phyloP scores from a whole-genome alignment of 2,888 invertebrate species.

The Dasypolia templi region DNA sequence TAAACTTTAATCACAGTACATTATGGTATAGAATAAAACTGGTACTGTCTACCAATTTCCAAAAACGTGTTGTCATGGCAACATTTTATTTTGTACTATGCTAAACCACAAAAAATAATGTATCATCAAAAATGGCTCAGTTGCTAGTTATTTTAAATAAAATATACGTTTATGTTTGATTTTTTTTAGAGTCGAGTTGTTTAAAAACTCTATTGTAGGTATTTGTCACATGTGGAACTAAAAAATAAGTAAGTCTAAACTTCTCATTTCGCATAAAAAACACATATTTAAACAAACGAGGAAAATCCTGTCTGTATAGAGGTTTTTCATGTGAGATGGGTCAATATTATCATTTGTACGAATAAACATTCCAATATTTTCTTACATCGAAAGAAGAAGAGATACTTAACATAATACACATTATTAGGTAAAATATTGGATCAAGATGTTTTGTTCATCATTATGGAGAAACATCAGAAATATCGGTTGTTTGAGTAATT shows the following conservation, averaged over 20 bases:
- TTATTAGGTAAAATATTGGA: slow-evolving; percentile 23
- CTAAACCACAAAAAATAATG: too few species aligned
- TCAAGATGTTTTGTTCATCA: slow-evolving; percentile 9
- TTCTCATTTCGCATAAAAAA: neutral
- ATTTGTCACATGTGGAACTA: neutral
- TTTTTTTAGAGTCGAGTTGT: too few species aligned
- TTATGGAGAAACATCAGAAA: slow-evolving; percentile 17
- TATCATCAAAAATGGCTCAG: too few species aligned
- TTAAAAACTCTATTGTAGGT: too few species aligned
- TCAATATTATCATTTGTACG: neutral
- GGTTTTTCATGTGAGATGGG: neutral
- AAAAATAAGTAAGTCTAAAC: too few species aligned
- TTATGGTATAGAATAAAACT: neutral
- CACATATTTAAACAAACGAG: neutral
- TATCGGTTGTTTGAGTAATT: neutral
- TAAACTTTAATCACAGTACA: neutral
- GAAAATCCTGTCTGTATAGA: neutral
- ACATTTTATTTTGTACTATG: neutral
- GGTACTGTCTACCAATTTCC: too few species aligned
- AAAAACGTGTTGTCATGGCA: neutral
- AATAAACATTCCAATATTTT: neutral
- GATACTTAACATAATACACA: neutral
- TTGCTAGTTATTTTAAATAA: too few species aligned
- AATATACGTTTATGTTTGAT: too few species aligned
- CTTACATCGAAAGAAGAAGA: neutral